These are phyloP conservation scores for Ataeniobius toweri DNA, from an alignment of 2,797 vertebrate species.

Conservation along the genomic window DNA sequence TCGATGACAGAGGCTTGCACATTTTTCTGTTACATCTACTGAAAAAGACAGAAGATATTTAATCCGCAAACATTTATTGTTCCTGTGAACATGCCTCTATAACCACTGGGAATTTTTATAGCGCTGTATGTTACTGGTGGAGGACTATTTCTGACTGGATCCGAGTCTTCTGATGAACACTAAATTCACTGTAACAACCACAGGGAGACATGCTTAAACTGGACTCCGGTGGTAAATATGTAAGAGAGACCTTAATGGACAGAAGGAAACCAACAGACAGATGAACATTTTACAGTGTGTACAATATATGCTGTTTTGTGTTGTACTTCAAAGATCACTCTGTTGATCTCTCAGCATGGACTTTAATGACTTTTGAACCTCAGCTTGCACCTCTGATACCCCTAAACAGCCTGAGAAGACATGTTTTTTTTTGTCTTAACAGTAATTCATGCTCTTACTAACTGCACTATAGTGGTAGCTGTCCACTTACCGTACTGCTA, in stretches of 20 bases:
- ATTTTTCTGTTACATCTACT: constrained; percentile 24
- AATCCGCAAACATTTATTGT: constrained; percentile 35
- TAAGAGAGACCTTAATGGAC: constrained; percentile 15
- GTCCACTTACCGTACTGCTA: constrained; percentile 36
- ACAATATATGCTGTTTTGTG: constrained; percentile 27
- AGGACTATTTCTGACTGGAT: constrained; percentile 27
- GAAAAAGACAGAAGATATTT: constrained; percentile 25
- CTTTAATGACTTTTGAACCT: constrained; percentile 66
- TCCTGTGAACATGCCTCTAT: constrained; percentile 31
- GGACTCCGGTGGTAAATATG: constrained; percentile 11
- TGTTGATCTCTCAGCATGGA: constrained; percentile 48
- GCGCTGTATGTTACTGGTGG: constrained; percentile 35
- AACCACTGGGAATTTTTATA: constrained; percentile 28
- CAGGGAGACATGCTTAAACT: background rate
- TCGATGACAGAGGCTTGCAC: constrained; percentile 14
- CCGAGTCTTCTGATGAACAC: constrained; percentile 30
- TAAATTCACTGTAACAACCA: background rate
- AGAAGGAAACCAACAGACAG: constrained; percentile 1
- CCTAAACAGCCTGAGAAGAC: constrained; percentile 60
- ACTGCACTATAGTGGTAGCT: constrained; percentile 49
- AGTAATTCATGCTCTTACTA: constrained; percentile 64
- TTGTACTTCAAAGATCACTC: constrained; percentile 33
- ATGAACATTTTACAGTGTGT: constrained; percentile 11
- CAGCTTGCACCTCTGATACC: constrained; percentile 52
- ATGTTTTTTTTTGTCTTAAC: constrained; percentile 70